A percentile compares a stretch with the other conserved stretches of the same genome.
Conservation (phyloP, 2,113 vertebrate genomes). For the Chaenocephalus aceratus region DNA sequence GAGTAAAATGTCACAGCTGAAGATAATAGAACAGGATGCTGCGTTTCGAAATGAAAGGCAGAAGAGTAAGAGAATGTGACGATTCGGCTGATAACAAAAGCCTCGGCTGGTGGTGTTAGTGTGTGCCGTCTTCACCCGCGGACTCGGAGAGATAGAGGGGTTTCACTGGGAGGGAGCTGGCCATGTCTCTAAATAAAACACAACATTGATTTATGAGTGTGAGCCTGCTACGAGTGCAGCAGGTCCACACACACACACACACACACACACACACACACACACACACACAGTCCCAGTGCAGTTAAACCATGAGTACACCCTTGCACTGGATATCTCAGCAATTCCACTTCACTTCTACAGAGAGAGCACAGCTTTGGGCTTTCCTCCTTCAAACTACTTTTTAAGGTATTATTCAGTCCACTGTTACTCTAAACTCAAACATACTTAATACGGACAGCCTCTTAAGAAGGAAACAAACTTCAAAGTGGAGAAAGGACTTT, state of each 20-base stretch:
- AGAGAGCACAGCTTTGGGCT: slow-evolving; percentile 39
- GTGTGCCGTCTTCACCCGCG: slow-evolving; percentile 49
- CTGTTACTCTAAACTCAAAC: slow-evolving; percentile 15
- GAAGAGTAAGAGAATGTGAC: slow-evolving; percentile 58
- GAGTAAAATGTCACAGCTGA: slow-evolving; percentile 75
- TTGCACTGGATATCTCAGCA: slow-evolving; percentile 56
- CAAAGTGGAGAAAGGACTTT: slow-evolving; percentile 43
- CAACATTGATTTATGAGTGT: slow-evolving; percentile 79
- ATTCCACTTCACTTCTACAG: slow-evolving; percentile 60
- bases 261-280: no score
- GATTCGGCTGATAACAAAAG: slow-evolving; percentile 68
- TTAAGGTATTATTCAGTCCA: slow-evolving; percentile 28
- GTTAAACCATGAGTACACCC: slow-evolving; percentile 59
- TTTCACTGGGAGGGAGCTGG: slow-evolving; percentile 45
- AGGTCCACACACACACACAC: slow-evolving; percentile 49
- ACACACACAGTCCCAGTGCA: slow-evolving; percentile 52
- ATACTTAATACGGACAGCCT: slow-evolving; percentile 5
- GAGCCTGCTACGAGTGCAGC: slow-evolving; percentile 56
- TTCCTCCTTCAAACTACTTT: background rate
- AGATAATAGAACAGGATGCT: slow-evolving; percentile 55
- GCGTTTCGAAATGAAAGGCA: slow-evolving; percentile 59
- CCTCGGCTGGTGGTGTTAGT: slow-evolving; percentile 53
- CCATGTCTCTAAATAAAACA: slow-evolving; percentile 76
- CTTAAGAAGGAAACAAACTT: slow-evolving; percentile 39
- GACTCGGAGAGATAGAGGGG: slow-evolving; percentile 38